phyloP scores from a whole-genome alignment of 1,140 invertebrate species.

The Ylistrum balloti region DNA sequence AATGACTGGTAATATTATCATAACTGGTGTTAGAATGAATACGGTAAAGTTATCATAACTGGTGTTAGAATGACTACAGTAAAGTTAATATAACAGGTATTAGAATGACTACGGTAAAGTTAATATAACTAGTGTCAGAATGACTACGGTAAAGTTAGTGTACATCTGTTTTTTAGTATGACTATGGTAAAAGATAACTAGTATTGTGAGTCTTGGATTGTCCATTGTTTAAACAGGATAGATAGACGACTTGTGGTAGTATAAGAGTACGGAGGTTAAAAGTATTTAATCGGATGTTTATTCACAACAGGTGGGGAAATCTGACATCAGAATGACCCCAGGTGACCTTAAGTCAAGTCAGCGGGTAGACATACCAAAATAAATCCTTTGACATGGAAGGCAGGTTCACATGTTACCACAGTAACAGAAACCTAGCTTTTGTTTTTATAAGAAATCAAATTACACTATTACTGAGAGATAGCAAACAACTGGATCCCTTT shows the following conservation, averaged over 20 bases:
- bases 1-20: too few relatives aligned
- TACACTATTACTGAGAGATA: too few relatives aligned
- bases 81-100: background rate
- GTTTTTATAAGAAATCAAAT: background rate
- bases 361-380: background rate
- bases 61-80: background rate
- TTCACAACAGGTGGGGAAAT: background rate
- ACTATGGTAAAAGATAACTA: too few relatives aligned
- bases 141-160: background rate
- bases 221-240: background rate
- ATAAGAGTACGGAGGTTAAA: background rate
- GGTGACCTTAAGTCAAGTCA: background rate
- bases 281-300: background rate
- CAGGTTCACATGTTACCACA: background rate
- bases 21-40: too few relatives aligned
- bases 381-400: conserved; percentile 4
- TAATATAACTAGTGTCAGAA: background rate
- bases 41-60: too few relatives aligned
- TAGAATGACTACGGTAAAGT: background rate
- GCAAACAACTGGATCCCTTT: background rate
- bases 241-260: too few relatives aligned
- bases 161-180: too few relatives aligned
- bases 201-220: background rate
- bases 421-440: background rate
- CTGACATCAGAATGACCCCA: background rate